A percentile compares a stretch with the other conserved stretches of the same genome.
phyloP scores from a whole-genome alignment of 2,113 vertebrate species.

The Psammodynastes pulverulentus region DNA sequence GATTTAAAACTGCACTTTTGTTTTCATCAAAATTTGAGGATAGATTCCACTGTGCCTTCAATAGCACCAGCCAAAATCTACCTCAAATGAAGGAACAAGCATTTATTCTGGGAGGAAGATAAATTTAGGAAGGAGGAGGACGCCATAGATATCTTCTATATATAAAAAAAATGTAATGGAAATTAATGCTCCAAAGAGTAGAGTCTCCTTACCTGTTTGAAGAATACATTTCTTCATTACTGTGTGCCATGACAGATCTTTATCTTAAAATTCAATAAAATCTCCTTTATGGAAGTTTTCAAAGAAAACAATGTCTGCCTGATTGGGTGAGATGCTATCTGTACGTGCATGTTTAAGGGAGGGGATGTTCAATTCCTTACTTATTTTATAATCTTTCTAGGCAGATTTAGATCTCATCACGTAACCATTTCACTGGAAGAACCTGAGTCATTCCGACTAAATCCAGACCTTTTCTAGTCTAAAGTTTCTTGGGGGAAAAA shows the following conservation, averaged over 20 bases:
- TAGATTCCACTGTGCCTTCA: not conserved
- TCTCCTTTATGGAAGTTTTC: not conserved
- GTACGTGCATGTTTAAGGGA: not conserved
- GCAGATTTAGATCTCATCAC: not conserved
- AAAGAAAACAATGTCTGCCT: not conserved
- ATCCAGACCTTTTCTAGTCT: not conserved
- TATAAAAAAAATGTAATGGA: not conserved
- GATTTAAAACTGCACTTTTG: not conserved
- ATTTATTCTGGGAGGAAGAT: not conserved
- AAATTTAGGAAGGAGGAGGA: not conserved
- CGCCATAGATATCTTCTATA: not conserved
- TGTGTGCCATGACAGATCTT: not conserved
- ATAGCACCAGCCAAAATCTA: not conserved
- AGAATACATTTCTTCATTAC: constrained; percentile 25
- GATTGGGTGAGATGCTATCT: not conserved
- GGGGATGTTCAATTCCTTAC: not conserved
- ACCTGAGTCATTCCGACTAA: not conserved
- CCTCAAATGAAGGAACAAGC: not conserved
- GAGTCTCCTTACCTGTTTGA: constrained; percentile 2
- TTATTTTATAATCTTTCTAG: not conserved
- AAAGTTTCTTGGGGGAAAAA: not conserved
- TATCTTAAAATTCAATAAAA: not conserved
- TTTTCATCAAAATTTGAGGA: not conserved
- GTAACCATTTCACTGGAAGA: not conserved
- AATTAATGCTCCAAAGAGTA: constrained; percentile 15